These are phyloP conservation scores for Marcusenius ussheri DNA, from an alignment of 2,113 vertebrate genomes.

Conservation along the genomic window DNA sequence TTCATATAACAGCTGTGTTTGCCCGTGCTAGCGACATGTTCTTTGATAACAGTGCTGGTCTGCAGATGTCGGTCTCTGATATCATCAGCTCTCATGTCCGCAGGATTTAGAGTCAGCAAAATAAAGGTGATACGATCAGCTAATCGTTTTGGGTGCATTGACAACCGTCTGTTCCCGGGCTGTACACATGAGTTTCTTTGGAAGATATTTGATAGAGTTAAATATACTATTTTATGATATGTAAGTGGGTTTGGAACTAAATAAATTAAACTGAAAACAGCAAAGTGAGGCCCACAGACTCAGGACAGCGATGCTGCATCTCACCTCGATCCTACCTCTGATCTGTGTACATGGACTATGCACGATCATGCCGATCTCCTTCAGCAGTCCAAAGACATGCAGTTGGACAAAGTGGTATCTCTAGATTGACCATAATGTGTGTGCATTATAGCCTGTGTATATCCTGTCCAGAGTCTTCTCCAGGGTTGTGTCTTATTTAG, in stretches of 20 bases:
- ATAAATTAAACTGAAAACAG: background rate
- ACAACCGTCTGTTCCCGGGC: background rate
- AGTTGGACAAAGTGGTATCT: background rate
- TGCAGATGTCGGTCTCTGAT: background rate
- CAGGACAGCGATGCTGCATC: background rate
- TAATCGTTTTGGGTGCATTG: background rate
- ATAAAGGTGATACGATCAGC: background rate
- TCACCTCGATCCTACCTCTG: background rate
- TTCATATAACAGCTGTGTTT: background rate
- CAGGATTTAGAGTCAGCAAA: background rate
- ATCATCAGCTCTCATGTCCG: background rate
- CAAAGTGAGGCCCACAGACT: background rate
- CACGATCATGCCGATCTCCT: no score
- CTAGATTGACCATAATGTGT: background rate
- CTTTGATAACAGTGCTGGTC: background rate
- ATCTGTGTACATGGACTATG: background rate
- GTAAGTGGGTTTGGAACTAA: background rate
- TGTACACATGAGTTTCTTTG: background rate
- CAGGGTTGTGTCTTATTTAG: background rate
- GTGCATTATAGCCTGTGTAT: background rate
- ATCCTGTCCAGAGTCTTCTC: background rate
- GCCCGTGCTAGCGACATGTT: background rate
- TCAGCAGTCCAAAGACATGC: background rate
- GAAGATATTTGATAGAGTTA: background rate
- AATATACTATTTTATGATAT: background rate